phyloP scores from a whole-genome alignment of 2,113 vertebrate genomes.

The Rissa tridactyla region DNA sequence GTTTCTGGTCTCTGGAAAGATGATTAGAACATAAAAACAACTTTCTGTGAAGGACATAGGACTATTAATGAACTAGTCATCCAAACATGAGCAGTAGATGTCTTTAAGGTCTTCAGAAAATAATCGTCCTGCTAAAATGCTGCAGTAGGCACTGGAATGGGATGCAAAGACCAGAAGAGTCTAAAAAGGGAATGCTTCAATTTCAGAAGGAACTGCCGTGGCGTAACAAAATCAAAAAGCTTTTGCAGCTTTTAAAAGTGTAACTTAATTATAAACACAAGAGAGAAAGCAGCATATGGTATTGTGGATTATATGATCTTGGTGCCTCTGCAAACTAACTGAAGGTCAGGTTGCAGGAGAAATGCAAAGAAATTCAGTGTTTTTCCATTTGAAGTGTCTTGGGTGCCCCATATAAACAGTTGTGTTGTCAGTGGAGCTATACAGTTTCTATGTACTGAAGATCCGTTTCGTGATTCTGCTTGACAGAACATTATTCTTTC shows the following conservation, averaged over 20 bases:
- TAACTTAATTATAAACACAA: background rate
- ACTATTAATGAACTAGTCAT: constrained; percentile 13
- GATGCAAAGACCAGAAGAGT: background rate
- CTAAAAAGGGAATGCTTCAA: background rate
- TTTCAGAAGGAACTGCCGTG: background rate
- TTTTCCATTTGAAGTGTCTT: background rate
- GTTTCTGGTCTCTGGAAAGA: constrained; percentile 8
- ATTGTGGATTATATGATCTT: background rate
- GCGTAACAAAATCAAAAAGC: background rate
- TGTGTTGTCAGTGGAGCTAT: background rate
- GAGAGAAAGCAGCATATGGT: background rate
- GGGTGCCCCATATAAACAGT: background rate
- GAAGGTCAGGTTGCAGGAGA: background rate
- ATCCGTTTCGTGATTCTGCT: background rate
- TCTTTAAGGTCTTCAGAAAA: background rate
- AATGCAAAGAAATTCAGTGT: background rate
- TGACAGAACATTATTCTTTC: background rate
- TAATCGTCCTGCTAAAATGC: background rate
- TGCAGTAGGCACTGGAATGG: background rate
- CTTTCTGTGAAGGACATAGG: constrained; percentile 25
- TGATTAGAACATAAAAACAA: constrained; percentile 13
- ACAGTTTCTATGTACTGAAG: background rate
- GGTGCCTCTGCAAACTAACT: background rate
- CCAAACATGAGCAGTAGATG: background rate
- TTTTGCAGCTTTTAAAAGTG: background rate